These are phyloP conservation scores for Pristiophorus japonicus DNA, from an alignment of 2,113 vertebrate genomes.

Conservation along the genomic window DNA sequence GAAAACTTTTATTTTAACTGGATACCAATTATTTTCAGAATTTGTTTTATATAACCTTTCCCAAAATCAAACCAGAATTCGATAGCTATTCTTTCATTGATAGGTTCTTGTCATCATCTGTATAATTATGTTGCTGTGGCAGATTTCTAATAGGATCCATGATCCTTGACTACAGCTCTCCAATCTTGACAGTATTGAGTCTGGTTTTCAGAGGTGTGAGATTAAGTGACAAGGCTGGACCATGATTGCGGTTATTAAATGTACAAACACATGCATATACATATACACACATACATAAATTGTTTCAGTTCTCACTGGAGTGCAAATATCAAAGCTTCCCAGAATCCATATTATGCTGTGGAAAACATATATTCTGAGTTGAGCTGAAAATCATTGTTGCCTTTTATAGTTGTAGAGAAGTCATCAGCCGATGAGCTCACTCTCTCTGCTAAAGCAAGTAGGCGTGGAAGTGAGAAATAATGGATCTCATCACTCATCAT, in stretches of 20 bases:
- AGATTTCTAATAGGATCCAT: neutral
- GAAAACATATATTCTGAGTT: neutral
- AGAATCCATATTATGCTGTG: neutral
- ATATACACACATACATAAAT: neutral
- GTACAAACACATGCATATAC: too few species aligned
- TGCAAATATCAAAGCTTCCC: neutral
- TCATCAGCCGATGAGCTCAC: neutral
- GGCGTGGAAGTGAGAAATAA: slow-evolving; percentile 29
- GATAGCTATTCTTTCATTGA: neutral
- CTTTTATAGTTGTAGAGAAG: neutral
- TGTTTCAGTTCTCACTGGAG: neutral
- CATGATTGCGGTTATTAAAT: neutral
- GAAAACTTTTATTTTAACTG: neutral
- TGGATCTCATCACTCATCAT: slow-evolving; percentile 27
- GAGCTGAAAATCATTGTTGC: neutral
- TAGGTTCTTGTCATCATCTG: neutral
- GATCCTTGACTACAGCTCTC: neutral
- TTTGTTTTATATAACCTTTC: neutral
- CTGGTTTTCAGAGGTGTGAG: neutral
- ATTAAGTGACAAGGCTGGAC: neutral
- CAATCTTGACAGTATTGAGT: neutral
- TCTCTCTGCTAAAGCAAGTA: neutral
- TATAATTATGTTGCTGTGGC: neutral
- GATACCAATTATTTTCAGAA: neutral
- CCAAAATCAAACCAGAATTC: neutral